A percentile compares a stretch with the other conserved stretches of the same genome.
These are phyloP conservation scores for Sinocyclocheilus grahami DNA, from an alignment of 2,113 vertebrate genomes.

Conservation along the genomic window DNA sequence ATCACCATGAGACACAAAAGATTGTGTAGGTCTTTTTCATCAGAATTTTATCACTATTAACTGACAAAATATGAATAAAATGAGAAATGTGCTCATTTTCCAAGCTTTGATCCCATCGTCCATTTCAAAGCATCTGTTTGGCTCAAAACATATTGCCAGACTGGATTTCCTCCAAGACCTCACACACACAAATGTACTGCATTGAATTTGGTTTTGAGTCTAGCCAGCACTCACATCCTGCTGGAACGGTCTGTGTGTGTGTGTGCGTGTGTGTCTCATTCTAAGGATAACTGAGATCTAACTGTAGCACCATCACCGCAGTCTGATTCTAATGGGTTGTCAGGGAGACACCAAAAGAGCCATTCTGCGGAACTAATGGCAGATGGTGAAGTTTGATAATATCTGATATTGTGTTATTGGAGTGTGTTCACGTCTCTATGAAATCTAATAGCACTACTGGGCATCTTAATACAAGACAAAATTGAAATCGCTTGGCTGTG, in stretches of 20 bases:
- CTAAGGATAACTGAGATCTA: constrained; percentile 18
- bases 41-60: neutral
- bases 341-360: constrained; percentile 44
- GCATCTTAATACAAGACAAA: constrained; percentile 27
- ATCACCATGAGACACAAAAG: neutral
- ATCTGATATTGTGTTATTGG: constrained; percentile 28
- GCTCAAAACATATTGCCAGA: constrained; percentile 19
- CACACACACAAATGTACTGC: constrained; percentile 8
- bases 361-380: constrained; percentile 33
- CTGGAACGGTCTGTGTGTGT: neutral
- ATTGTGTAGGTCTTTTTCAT: neutral
- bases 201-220: constrained; percentile 10
- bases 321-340: constrained; percentile 31
- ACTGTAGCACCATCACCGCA: constrained; percentile 24
- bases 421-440: constrained; percentile 23
- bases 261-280: neutral
- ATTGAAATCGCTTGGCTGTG: constrained; percentile 18
- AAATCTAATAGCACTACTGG: constrained; percentile 37
- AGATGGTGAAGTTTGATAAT: constrained; percentile 37
- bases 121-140: constrained; percentile 49
- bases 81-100: constrained; percentile 27
- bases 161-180: constrained; percentile 42
- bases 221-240: neutral
- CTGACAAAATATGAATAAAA: constrained; percentile 29
- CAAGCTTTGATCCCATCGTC: constrained; percentile 25